Base-by-base conservation (phyloP, 2,888 invertebrate genomes). In the Choristoneura rosaceana region DNA sequence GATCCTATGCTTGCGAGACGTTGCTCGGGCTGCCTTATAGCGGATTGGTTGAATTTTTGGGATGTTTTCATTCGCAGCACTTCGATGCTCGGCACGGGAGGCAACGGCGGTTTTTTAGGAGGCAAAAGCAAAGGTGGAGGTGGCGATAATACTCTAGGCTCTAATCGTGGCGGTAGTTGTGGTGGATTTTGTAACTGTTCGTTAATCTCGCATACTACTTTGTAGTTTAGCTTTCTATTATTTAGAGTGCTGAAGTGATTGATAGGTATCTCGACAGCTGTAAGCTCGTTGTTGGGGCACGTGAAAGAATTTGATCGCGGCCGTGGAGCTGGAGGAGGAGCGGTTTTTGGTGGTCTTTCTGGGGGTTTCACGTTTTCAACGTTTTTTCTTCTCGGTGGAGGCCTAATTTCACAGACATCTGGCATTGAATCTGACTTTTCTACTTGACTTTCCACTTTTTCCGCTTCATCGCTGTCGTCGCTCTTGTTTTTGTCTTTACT, bases 91-190 rank as follows among this genome's bases (percentile, higher is more conserved):
- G 96, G 96, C 59, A 96, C 95, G 25, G 96, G 96, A 74, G 97
- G 96, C 80, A 97, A 85, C 41, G 96, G 96, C 50, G 96, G 96
- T 87, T 96, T 97, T 83, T 96, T 96, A 10, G 96, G 96, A 38
- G 96, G 96, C 79, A 96, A 80, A 67, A 95, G 86, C 52, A 95
- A 78, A 60, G 95, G 95, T 1, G 95, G 94, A 0, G 95, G 93
- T 47, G 93, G 94, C 14, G 92, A 86, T 2, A 93, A 76, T 1
- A 84, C 86, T 78, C 87, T 87, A 79, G 89, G 87, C 73, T 92
- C 91, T 79, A 88, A 78, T 82, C 94, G 84, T 12, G 95, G 94
- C 14, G 96, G 96, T 64, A 96, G 85, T 71, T 95, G 89, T 65
- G 95, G 95, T 8, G 95, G 95, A 43, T 81, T 86, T 71, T 88